A percentile compares a stretch with the other conserved stretches of the same genome.
Evolutionary conservation across 2,888 invertebrate species (phyloP).

Genomic region (Chesias legatella): DNA sequence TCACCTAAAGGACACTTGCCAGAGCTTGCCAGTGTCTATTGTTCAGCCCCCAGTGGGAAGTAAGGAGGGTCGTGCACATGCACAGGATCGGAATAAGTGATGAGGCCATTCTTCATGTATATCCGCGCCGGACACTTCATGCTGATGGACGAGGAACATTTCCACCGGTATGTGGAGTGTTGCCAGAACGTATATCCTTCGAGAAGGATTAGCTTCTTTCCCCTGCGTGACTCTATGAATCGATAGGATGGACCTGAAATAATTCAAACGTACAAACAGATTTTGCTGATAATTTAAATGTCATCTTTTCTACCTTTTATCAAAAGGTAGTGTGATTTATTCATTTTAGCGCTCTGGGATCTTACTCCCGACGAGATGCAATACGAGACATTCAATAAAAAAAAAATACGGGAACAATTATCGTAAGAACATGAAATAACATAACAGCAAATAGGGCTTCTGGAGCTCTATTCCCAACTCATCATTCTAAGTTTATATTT

Average conservation of each 20-base stretch:
- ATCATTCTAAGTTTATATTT: no score
- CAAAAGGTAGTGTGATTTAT: no score
- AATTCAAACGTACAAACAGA: not conserved
- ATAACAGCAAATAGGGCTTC: no score
- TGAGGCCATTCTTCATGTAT: constrained; percentile 10
- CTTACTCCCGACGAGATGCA: no score
- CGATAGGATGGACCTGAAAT: constrained; percentile 10
- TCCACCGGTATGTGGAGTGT: constrained; percentile 20
- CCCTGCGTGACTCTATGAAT: constrained; percentile 10
- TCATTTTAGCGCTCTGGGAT: no score
- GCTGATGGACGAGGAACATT: constrained; percentile 21
- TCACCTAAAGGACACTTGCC: no score
- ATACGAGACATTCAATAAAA: no score
- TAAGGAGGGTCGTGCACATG: constrained; percentile 23
- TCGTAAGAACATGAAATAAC: no score
- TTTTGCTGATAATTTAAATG: not conserved
- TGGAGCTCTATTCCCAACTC: no score
- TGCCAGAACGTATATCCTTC: constrained; percentile 26
- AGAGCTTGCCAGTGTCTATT: not conserved
- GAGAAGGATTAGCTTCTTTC: constrained; percentile 15
- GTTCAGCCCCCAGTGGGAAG: not conserved
- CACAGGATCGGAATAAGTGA: constrained; percentile 8
- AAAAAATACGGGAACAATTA: no score
- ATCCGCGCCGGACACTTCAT: constrained; percentile 18
- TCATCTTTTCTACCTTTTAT: no score